Conservation (phyloP, 2,113 vertebrate species). For the Colius striatus region DNA sequence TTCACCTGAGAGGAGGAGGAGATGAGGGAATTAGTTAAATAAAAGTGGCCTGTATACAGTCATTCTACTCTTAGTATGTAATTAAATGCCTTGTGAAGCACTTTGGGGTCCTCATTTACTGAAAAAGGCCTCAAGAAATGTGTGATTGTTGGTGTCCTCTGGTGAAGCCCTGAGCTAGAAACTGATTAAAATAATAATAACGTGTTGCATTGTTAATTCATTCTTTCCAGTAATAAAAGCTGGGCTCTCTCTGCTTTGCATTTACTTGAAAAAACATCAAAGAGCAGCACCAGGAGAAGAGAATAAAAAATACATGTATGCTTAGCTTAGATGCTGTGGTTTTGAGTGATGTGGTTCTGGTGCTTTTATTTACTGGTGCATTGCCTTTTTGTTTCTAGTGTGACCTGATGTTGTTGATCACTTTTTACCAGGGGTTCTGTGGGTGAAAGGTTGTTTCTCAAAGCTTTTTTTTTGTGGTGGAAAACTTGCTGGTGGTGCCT, state of each 20-base stretch:
- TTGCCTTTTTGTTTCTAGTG: background rate
- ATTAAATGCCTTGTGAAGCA: conserved; percentile 58
- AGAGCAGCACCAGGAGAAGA: background rate
- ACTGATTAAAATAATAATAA: conserved; percentile 6
- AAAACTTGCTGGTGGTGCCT: background rate
- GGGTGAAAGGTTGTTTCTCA: background rate
- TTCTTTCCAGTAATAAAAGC: background rate
- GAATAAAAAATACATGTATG: background rate
- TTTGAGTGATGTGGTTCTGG: background rate
- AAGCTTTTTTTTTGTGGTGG: background rate
- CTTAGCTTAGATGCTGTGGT: background rate
- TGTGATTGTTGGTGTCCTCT: background rate
- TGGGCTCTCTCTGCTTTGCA: background rate
- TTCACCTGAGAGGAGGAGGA: conserved; percentile 47
- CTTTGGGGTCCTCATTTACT: conserved; percentile 18
- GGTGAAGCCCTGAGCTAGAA: conserved; percentile 8
- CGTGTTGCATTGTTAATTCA: background rate
- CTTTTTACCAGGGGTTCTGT: background rate
- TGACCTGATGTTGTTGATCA: background rate
- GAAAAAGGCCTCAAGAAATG: background rate
- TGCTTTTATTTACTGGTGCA: background rate
- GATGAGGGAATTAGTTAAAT: conserved; percentile 61
- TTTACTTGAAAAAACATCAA: background rate
- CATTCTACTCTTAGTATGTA: conserved; percentile 5
- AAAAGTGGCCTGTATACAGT: background rate